These are phyloP conservation scores for Volucella inanis DNA, from an alignment of 2,888 invertebrate species.

Conservation along the genomic window DNA sequence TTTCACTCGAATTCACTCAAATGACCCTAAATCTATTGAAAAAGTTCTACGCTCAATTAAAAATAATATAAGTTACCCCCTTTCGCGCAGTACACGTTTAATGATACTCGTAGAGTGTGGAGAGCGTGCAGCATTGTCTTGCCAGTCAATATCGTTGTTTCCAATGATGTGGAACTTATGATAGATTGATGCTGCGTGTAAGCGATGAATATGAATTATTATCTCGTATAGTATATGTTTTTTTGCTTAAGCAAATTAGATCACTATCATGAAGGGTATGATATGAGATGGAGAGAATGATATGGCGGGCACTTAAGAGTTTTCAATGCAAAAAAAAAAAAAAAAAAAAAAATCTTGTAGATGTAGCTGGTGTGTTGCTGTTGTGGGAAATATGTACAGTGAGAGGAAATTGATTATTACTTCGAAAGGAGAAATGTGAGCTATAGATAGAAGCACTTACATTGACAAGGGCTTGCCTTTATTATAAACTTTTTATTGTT, in stretches of 20 bases:
- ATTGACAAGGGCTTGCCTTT: no score
- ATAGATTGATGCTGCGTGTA: constrained; percentile 64
- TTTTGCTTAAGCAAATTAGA: constrained; percentile 68
- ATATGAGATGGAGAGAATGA: constrained; percentile 21
- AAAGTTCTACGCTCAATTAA: constrained; percentile 60
- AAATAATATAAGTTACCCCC: constrained; percentile 2
- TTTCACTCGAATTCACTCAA: constrained; percentile 39
- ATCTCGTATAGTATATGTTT: constrained; percentile 48
- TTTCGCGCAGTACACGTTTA: not conserved
- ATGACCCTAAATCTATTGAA: constrained; percentile 57
- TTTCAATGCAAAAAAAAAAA: constrained; percentile 1
- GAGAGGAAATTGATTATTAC: constrained; percentile 46
- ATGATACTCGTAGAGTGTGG: not conserved
- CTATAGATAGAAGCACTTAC: no score
- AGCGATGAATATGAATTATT: constrained; percentile 65
- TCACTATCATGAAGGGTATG: constrained; percentile 40
- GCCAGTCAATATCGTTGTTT: constrained; percentile 26
- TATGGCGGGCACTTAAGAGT: constrained; percentile 56
- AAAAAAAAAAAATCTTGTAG: constrained; percentile 2
- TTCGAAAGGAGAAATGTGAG: not conserved
- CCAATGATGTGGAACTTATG: constrained; percentile 55
- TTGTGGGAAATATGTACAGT: not conserved
- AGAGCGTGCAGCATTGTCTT: constrained; percentile 11
- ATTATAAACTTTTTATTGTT: no score
- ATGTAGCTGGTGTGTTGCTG: not conserved